Conservation (phyloP, 2,888 invertebrate genomes). For the Liodrosophila aerea region DNA sequence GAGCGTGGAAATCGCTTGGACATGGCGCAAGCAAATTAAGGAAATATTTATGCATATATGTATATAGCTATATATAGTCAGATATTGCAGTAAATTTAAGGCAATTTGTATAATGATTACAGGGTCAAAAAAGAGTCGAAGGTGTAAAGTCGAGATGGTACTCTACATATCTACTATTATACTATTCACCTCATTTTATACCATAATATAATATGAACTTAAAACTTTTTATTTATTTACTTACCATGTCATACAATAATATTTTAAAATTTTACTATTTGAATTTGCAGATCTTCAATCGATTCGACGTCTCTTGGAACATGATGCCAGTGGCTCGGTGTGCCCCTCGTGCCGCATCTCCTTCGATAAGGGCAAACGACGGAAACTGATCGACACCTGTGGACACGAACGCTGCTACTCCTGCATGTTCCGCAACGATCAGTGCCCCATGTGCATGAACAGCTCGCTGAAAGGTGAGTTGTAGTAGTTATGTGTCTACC, state of each 20-base stretch:
- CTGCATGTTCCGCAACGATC: slow-evolving; percentile 95
- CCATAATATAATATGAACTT: too few species aligned
- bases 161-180: too few species aligned
- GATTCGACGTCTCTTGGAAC: slow-evolving; percentile 90
- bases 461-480: slow-evolving; percentile 81
- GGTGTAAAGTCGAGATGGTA: too few species aligned
- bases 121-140: too few species aligned
- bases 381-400: slow-evolving; percentile 96
- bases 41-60: background rate
- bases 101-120: background rate
- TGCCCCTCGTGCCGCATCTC: slow-evolving; percentile 96
- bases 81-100: slow-evolving; percentile 2
- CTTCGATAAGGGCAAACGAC: slow-evolving; percentile 97
- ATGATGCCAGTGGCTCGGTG: slow-evolving; percentile 87
- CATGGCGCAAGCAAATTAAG: slow-evolving; percentile 25
- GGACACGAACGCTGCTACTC: slow-evolving; percentile 98
- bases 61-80: background rate
- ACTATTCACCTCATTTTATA: background rate
- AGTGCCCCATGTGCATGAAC: slow-evolving; percentile 92
- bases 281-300: slow-evolving; percentile 90
- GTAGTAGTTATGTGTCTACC: slow-evolving; percentile 1
- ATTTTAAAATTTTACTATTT: background rate
- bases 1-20: slow-evolving; percentile 46
- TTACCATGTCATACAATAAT: too few species aligned
- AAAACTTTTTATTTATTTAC: slow-evolving; percentile 1